These are phyloP conservation scores for Ylistrum balloti DNA, from an alignment of 1,140 invertebrate genomes.

Conservation along the genomic window DNA sequence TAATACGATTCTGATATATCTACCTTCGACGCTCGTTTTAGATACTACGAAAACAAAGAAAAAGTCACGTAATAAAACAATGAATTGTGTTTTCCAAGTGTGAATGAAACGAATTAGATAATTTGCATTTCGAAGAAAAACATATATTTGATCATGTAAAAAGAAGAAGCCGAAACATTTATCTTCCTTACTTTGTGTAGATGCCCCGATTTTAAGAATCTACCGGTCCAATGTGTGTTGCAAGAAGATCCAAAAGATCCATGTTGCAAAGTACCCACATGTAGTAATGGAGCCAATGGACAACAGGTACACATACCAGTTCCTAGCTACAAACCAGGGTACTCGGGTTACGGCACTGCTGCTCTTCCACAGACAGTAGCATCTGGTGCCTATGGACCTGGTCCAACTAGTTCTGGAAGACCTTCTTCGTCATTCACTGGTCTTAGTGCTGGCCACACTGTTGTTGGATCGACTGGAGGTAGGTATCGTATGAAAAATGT, in stretches of 20 bases:
- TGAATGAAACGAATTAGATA: no score
- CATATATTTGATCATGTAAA: no score
- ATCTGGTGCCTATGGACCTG: constrained; percentile 47
- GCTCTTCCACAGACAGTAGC: constrained; percentile 43
- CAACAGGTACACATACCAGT: constrained; percentile 55
- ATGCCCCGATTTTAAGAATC: constrained; percentile 69
- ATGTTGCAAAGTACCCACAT: constrained; percentile 72
- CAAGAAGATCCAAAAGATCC: constrained; percentile 71
- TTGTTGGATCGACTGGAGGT: constrained; percentile 47
- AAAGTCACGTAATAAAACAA: no score
- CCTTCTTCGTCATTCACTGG: constrained; percentile 50
- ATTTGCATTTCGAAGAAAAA: no score
- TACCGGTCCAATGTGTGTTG: constrained; percentile 70
- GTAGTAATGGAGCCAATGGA: constrained; percentile 54
- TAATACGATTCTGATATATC: no score
- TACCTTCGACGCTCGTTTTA: no score
- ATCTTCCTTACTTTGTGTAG: constrained; percentile 60
- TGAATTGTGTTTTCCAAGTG: no score
- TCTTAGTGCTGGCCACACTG: not conserved
- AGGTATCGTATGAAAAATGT: not conserved
- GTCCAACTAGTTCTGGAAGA: not conserved
- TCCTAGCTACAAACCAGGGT: constrained; percentile 64
- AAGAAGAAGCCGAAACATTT: no score
- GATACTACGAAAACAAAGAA: no score
- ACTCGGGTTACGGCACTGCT: constrained; percentile 64